These are phyloP conservation scores for Drosophila anomalata DNA, from an alignment of 2,888 invertebrate genomes.

Conservation along the genomic window DNA sequence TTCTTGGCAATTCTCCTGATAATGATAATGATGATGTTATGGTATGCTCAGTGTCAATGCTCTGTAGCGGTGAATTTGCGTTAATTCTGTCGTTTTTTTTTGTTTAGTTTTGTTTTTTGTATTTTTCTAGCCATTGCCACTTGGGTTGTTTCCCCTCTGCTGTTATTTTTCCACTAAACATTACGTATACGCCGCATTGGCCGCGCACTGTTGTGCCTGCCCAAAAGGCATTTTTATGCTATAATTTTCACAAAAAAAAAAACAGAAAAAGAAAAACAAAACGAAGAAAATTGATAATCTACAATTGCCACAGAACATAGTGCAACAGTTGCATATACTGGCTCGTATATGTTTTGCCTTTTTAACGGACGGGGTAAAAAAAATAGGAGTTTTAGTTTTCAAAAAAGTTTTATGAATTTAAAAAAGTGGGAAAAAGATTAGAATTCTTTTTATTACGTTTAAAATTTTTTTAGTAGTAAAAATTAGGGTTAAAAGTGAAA, in stretches of 20 bases:
- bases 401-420: not conserved
- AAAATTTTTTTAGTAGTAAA: too few relatives aligned
- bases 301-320: constrained; percentile 16
- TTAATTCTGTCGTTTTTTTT: constrained; percentile 25
- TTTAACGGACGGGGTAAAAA: not conserved
- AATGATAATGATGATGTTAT: constrained; percentile 30
- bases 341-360: not conserved
- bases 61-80: constrained; percentile 67
- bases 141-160: constrained; percentile 2
- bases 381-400: not conserved
- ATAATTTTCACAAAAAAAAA: constrained; percentile 31
- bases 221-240: constrained; percentile 48
- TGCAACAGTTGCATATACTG: not conserved
- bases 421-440: not conserved
- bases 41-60: constrained; percentile 64
- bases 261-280: constrained; percentile 3
- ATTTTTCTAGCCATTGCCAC: not conserved
- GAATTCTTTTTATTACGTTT: too few relatives aligned
- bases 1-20: constrained; percentile 27
- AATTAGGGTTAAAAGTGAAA: too few relatives aligned
- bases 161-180: constrained; percentile 27
- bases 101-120: not conserved
- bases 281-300: constrained; percentile 38
- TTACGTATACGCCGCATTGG: constrained; percentile 65
- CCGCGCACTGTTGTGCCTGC: constrained; percentile 6